Conservation (phyloP, 2,888 invertebrate species). For the Tricholauxania praeusta region DNA sequence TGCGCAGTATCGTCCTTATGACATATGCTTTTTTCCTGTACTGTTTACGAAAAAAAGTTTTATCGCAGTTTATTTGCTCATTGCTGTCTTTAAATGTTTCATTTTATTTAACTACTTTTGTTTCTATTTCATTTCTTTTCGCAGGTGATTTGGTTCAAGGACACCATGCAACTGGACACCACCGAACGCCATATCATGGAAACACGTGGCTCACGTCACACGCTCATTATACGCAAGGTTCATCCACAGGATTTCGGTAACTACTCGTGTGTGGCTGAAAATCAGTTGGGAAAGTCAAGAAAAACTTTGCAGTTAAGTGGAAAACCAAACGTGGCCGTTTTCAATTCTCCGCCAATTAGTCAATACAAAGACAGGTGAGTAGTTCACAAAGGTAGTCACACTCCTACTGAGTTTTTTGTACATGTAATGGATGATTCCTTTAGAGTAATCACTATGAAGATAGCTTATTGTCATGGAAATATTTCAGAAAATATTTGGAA, state of each 20-base stretch:
- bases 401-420: no score
- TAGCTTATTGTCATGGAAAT: no score
- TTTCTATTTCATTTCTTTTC: slow-evolving; percentile 27
- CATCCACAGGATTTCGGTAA: slow-evolving; percentile 78
- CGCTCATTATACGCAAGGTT: slow-evolving; percentile 76
- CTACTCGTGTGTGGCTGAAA: slow-evolving; percentile 79
- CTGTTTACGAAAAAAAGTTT: neutral
- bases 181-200: slow-evolving; percentile 77
- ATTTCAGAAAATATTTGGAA: no score
- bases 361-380: slow-evolving; percentile 70
- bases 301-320: slow-evolving; percentile 77
- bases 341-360: slow-evolving; percentile 74
- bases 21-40: no score
- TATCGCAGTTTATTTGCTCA: neutral
- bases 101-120: no score
- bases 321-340: slow-evolving; percentile 75
- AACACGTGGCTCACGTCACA: slow-evolving; percentile 75
- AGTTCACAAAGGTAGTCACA: slow-evolving; percentile 27
- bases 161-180: slow-evolving; percentile 77
- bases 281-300: slow-evolving; percentile 75
- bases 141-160: slow-evolving; percentile 77
- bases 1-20: no score
- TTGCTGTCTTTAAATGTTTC: neutral
- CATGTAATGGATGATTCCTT: no score
- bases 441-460: no score